Conservation (phyloP, 2,113 vertebrate genomes). For the Ciconia maguari region DNA sequence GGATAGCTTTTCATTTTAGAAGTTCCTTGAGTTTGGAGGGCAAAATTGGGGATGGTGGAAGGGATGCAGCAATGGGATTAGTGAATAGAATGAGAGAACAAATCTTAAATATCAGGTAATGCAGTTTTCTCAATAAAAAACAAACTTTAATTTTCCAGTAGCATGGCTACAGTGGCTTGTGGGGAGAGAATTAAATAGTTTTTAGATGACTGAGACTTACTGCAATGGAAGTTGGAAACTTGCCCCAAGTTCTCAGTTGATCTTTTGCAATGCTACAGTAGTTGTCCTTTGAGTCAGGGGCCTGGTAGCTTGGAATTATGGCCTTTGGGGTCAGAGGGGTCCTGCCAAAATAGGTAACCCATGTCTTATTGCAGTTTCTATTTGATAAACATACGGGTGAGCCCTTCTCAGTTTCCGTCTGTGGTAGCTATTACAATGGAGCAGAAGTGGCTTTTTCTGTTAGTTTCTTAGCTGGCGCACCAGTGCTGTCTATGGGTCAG, state of each 20-base stretch:
- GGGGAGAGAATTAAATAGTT: background rate
- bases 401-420: background rate
- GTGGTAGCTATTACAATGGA: background rate
- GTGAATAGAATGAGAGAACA: background rate
- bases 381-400: background rate
- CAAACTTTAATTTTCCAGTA: background rate
- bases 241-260: background rate
- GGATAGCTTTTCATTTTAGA: background rate
- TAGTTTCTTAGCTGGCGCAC: background rate
- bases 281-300: background rate
- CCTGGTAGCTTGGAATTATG: background rate
- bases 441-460: background rate
- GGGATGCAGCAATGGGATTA: background rate
- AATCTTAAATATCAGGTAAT: background rate
- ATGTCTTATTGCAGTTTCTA: background rate
- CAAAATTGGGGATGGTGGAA: background rate
- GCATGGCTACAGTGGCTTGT: background rate
- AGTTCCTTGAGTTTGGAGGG: background rate
- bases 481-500: background rate
- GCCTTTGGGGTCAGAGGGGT: background rate
- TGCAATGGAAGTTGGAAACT: background rate
- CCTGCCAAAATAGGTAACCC: background rate
- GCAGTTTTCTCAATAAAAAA: background rate
- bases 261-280: background rate
- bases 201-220: background rate